Evolutionary conservation across 2,888 invertebrate genomes (phyloP).

Genomic region (Calameuta idolon): DNA sequence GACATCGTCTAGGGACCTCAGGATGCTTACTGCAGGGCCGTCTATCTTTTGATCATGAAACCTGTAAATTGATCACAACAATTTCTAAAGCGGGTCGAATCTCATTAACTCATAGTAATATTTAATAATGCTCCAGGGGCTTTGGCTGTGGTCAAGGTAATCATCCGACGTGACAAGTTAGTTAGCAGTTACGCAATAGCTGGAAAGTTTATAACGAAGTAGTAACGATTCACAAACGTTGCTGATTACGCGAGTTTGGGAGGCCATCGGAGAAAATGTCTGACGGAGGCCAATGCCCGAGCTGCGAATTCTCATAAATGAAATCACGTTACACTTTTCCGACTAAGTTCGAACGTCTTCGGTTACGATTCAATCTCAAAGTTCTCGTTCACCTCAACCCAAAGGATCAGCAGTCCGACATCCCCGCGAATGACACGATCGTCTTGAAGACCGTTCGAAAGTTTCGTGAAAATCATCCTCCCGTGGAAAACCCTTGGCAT

Average conservation of each 20-base stretch:
- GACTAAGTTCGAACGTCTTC: conserved; percentile 29
- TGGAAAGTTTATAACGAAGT: background rate
- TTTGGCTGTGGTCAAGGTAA: background rate
- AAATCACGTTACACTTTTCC: conserved; percentile 19
- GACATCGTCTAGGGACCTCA: background rate
- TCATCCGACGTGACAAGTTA: background rate
- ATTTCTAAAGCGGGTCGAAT: background rate
- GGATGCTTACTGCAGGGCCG: background rate
- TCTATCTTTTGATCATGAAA: background rate
- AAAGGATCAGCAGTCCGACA: background rate
- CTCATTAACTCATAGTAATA: background rate
- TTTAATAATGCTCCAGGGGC: background rate
- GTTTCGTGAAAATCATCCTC: background rate
- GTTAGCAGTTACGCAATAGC: background rate
- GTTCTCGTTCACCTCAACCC: conserved; percentile 15
- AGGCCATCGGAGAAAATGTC: background rate
- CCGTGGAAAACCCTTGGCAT: background rate
- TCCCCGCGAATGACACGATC: background rate
- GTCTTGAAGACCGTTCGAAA: background rate
- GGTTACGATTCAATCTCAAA: conserved; percentile 38
- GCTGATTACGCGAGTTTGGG: background rate
- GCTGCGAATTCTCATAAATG: conserved; percentile 13
- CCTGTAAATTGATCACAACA: background rate
- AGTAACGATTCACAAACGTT: too few relatives aligned
- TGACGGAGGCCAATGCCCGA: conserved; percentile 4